Base-by-base conservation (phyloP, 2,888 invertebrate species). In the Diplolepis rosae region DNA sequence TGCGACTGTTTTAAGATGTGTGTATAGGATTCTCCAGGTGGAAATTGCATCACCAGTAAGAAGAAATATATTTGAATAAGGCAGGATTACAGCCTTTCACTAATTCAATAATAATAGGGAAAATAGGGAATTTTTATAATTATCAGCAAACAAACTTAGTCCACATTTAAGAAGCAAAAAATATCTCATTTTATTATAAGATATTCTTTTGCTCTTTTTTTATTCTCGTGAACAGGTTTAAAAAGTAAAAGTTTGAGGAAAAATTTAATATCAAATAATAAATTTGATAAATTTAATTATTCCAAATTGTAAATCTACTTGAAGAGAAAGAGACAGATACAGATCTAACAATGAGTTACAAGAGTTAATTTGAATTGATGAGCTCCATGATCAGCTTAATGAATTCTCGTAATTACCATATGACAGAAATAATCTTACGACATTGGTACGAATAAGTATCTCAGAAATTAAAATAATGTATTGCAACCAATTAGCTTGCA, bases 91-190 rank as follows among this genome's bases (percentile, higher is more conserved):
- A 54, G 18, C 9, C 50, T 15, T 24, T 3, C 13, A 51, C 11
- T 7, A 30, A 15, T 28, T 24, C 22, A n/a, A n/a, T 7, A n/a
- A 15, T 45, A 11, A 15, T 45, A 45, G 2, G n/a, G n/a, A 39
- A 6, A 39, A 39, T 4, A 69, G 68, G 75, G 78, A 79, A 75
- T 75, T 77, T n/a, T n/a, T n/a, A n/a, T n/a, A n/a, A n/a, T n/a
- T n/a, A n/a, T n/a, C n/a, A n/a, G n/a, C n/a, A n/a, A 79, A 77
- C 74, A 72, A 76, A 68, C 68, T 71, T 73, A 72, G 71, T 77
- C 67, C 70, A 74, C 71, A 45, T 70, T 50, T 11, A 52, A 11
- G 66, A 48, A 18, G 54, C 45, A 72, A 48, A 39, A 69, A 35
- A 69, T 32, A n/a, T n/a, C n/a, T n/a, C n/a, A n/a, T n/a, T n/a